phyloP scores from a whole-genome alignment of 2,113 vertebrate species.

The Tragelaphus buxtoni region DNA sequence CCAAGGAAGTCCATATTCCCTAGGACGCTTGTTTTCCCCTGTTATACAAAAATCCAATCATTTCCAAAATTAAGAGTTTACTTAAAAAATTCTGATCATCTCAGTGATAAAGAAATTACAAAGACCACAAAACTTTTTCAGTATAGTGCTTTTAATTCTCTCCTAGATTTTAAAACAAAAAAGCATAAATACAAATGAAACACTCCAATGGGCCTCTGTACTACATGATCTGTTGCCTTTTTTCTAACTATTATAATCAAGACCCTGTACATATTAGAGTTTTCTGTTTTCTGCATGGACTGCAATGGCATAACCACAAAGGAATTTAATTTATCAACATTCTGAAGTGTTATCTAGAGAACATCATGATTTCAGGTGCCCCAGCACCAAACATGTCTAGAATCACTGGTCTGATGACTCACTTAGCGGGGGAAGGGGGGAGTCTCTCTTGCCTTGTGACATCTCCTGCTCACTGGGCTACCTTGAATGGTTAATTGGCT shows the following conservation, averaged over 20 bases:
- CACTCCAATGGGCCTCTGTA: fast-evolving
- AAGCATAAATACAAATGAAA: neutral
- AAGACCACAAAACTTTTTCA: neutral
- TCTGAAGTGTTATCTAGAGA: neutral
- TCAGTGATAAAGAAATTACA: neutral
- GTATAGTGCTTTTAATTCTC: neutral
- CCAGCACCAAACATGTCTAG: neutral
- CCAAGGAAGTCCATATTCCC: neutral
- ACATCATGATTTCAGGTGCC: conserved; percentile 1
- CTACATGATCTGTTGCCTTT: fast-evolving
- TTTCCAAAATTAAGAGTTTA: neutral
- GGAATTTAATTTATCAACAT: neutral
- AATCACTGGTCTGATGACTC: neutral
- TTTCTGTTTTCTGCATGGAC: neutral
- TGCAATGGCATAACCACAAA: neutral
- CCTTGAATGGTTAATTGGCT: neutral
- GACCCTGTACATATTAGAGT: too few species aligned
- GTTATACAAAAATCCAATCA: neutral
- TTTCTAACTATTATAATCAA: neutral
- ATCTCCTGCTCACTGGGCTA: neutral
- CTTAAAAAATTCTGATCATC: neutral
- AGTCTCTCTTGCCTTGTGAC: neutral
- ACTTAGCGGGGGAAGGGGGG: neutral
- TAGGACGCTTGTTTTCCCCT: neutral
- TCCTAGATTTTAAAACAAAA: neutral